Evolutionary conservation across 1,140 invertebrate species (phyloP), one percentile per base, ranked within the genome.

Genomic region (Helicorthomorpha holstii): DNA sequence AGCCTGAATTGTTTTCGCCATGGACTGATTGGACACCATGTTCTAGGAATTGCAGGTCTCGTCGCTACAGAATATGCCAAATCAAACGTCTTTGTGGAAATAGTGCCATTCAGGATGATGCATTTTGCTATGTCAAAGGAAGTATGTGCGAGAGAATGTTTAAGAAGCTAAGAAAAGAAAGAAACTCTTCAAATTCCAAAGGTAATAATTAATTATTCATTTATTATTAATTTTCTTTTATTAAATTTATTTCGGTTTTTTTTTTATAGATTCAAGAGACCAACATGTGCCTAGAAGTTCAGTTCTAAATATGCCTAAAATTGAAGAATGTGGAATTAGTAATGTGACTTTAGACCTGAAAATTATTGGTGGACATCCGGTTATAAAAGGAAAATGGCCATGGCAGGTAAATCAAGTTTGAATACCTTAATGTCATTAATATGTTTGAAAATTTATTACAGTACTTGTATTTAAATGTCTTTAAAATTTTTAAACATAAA

Each of bases 331-430:
- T 54, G 51, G 29, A 54, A 52, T 57, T 12, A 53, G 48, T 12
- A 53, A 54, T n/a, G n/a, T n/a, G n/a, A 43, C 50, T 4, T 55
- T 49, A 27, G 43, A 56, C 16, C 63, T 82, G 29, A 76, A 82
- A 56, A 93, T 94, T 26, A 85, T 94, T 44, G 90, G 90, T 0
- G 90, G 90, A 0, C 71, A 75, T 44, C 80, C 84, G 49, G 73
- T 86, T 0, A 65, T 70, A 2, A 79, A 76, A 54, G 82, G 85
- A 10, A 80, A 80, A 60, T 95, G 91, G 90, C 86, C 88, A 0
- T 94, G 90, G 90, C 66, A 70, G 62, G n/a, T n/a, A n/a, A n/a
- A n/a, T n/a, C n/a, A n/a, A n/a, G n/a, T n/a, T n/a, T n/a, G n/a
- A n/a, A n/a, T n/a, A n/a, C n/a, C n/a, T n/a, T n/a, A n/a, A n/a